These are phyloP conservation scores for Hyposoter didymator DNA, from an alignment of 2,888 invertebrate species.

Conservation along the genomic window DNA sequence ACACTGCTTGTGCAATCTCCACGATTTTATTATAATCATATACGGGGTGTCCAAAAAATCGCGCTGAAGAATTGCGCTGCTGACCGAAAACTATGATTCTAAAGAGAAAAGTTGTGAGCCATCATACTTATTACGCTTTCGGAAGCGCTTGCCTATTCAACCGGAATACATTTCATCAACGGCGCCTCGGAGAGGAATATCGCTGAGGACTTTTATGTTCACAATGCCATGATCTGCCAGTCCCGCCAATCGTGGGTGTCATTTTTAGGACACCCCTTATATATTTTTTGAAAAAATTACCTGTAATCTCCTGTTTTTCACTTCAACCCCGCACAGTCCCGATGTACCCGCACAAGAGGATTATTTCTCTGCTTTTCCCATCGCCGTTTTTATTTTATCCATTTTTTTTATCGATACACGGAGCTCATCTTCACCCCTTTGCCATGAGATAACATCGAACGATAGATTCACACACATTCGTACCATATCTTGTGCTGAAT, in stretches of 20 bases:
- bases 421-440: constrained; percentile 34
- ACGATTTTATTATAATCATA: constrained; percentile 65
- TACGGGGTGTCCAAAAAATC: constrained; percentile 8
- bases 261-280: constrained; percentile 3
- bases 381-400: background rate
- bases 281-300: constrained; percentile 6
- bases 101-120: background rate
- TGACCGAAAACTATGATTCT: background rate
- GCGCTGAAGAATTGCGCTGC: background rate
- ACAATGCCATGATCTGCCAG: background rate
- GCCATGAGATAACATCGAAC: constrained; percentile 41
- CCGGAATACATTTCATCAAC: background rate
- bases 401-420: constrained; percentile 21
- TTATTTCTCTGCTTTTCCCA: constrained; percentile 34
- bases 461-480: constrained; percentile 42
- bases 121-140: background rate
- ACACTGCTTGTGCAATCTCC: constrained; percentile 11
- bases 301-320: constrained; percentile 22
- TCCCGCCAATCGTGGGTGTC: background rate
- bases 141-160: background rate
- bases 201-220: background rate
- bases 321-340: constrained; percentile 2
- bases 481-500: background rate
- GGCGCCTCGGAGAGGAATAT: background rate
- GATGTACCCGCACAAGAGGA: constrained; percentile 21